These are phyloP conservation scores for Thalassarche chlororhynchos DNA, from an alignment of 2,113 vertebrate genomes.

Conservation along the genomic window DNA sequence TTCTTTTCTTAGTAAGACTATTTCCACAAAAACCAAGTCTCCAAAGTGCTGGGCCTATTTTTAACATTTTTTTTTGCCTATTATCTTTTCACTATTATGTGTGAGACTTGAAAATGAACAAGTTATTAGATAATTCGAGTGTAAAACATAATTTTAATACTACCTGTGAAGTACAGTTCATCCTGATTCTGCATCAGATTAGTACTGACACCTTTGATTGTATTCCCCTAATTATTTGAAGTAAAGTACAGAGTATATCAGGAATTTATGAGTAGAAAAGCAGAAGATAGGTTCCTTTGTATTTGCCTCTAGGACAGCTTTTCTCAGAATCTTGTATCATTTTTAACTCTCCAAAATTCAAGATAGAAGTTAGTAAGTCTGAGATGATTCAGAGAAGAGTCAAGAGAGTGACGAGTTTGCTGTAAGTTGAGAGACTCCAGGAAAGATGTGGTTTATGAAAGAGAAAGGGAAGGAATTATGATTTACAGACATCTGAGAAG, in stretches of 20 bases:
- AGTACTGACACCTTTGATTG: neutral
- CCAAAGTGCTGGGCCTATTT: neutral
- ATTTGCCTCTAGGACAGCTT: neutral
- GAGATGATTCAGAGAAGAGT: neutral
- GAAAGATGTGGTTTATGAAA: neutral
- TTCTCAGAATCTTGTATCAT: neutral
- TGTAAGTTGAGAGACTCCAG: neutral
- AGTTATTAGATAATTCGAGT: neutral
- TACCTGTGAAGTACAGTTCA: neutral
- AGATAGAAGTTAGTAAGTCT: neutral
- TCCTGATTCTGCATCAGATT: neutral
- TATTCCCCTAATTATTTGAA: neutral
- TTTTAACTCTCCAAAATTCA: neutral
- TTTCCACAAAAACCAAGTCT: neutral
- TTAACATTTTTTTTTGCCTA: neutral
- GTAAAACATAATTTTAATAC: neutral
- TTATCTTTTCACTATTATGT: neutral
- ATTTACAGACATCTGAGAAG: neutral
- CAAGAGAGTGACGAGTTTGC: neutral
- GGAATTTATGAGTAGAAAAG: neutral
- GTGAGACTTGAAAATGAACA: neutral
- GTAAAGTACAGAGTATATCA: neutral
- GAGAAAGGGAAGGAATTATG: neutral
- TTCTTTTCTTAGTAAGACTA: neutral
- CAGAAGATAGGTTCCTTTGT: neutral